Base-by-base conservation (phyloP, 2,888 invertebrate genomes). In the Dolichopus griseipennis region DNA sequence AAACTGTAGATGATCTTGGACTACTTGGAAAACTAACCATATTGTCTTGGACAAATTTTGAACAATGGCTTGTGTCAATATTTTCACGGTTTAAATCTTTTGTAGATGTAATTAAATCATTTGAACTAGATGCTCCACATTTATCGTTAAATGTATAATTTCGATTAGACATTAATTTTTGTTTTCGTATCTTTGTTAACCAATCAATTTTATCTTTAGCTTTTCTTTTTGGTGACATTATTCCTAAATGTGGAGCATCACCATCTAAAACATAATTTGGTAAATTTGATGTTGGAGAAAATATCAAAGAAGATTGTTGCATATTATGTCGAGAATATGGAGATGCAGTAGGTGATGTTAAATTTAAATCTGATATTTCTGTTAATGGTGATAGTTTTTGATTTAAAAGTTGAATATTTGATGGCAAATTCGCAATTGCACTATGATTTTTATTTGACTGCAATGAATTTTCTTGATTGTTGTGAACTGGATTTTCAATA, bases 261-360 rank as follows among this genome's bases (percentile, higher is more conserved):
- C 92, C 92, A 73, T 89, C 87, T 18, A 88, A 73, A 0, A 91
- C 90, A 74, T 85, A 93, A 81, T 93, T 89, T 0, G 93, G 93
- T 70, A 93, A 78, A 77, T 91, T 87, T 20, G 84, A 83, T 0
- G 90, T 90, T 0, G 90, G 90, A 1, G 90, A 87, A 65, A 82
- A 82, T 75, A 72, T 79, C 71, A 71, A 79, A 66, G 72, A 69
- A 61, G 66, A 15, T 37, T 65, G 43, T 37, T 41, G 62, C 33
- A 65, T 61, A 43, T 37, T 34, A 21, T 63, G 62, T 7, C 27
- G 22, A n/a, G 73, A 68, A 2, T 78, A 75, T 15, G 78, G 74
- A 6, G 76, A 76, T 33, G 71, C 73, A 41, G 37, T 69, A 9
- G 66, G 33, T 6, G 67, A 66, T 22, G 66, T 65, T 27, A 68